These are phyloP conservation scores for Apostichopus japonicus DNA, from an alignment of 35 echinoderm and acorn worm genomes.

Conservation along the genomic window DNA sequence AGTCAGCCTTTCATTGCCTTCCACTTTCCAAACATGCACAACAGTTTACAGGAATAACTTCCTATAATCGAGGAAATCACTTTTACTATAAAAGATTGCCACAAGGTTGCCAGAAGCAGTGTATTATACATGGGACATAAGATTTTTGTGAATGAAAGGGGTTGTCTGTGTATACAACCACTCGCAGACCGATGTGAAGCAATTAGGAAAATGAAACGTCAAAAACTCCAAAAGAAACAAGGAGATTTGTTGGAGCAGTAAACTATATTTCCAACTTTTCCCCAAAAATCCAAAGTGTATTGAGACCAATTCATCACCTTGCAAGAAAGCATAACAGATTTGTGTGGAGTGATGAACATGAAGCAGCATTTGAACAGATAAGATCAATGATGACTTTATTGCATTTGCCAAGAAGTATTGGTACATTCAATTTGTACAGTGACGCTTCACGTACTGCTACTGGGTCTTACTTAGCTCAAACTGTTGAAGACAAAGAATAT, in stretches of 20 bases:
- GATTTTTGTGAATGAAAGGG: too few relatives aligned
- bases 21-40: too few relatives aligned
- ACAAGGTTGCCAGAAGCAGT: too few relatives aligned
- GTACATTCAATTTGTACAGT: neutral
- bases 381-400: neutral
- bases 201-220: too few relatives aligned
- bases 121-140: too few relatives aligned
- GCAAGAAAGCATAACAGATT: neutral
- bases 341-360: neutral
- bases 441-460: neutral
- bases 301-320: neutral
- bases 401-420: neutral
- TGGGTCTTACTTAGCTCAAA: constrained; percentile 36
- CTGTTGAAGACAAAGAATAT: constrained; percentile 28
- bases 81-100: neutral
- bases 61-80: constrained; percentile 57
- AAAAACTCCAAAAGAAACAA: too few relatives aligned
- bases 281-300: neutral
- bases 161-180: too few relatives aligned
- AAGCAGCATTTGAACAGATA: neutral
- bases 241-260: too few relatives aligned
- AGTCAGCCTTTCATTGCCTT: too few relatives aligned
- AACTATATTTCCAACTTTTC: too few relatives aligned
- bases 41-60: neutral
- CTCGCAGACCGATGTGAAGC: too few relatives aligned